Evolutionary conservation across 2,797 vertebrate genomes (phyloP).

Genomic region (Garrulus glandarius): DNA sequence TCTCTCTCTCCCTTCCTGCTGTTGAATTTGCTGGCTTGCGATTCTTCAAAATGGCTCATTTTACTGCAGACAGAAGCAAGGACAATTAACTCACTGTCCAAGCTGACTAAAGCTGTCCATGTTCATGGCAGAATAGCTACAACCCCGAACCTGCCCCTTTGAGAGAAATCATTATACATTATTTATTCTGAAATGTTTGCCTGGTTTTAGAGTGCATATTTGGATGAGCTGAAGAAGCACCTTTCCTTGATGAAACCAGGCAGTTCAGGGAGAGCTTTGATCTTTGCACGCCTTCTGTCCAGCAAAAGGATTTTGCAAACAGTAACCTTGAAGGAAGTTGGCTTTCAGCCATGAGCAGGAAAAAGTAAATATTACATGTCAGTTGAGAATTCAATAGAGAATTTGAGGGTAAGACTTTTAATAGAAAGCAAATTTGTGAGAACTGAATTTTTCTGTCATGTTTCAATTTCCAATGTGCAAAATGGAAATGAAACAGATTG

Average conservation of each 20-base stretch:
- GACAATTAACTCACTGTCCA: neutral
- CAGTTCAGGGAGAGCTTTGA: slow-evolving; percentile 22
- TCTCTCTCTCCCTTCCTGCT: neutral
- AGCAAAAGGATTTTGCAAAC: slow-evolving; percentile 6
- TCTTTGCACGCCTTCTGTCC: neutral
- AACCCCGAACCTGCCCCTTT: neutral
- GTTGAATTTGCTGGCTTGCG: neutral
- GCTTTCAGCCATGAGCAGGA: neutral
- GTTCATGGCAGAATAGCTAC: neutral
- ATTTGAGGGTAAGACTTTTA: neutral
- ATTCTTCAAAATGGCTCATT: neutral
- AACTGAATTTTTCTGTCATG: neutral
- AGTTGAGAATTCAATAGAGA: slow-evolving; percentile 1
- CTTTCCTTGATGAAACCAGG: neutral
- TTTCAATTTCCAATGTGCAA: neutral
- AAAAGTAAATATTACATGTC: neutral
- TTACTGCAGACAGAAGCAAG: neutral
- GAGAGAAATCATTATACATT: neutral
- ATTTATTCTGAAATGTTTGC: slow-evolving; percentile 20
- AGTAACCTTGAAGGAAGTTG: slow-evolving; percentile 3
- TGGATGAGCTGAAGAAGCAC: neutral
- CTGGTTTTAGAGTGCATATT: neutral
- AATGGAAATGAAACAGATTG: slow-evolving; percentile 3
- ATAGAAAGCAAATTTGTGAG: neutral
- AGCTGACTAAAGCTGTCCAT: neutral